These are phyloP conservation scores for Cynopterus sphinx DNA, from an alignment of 2,797 vertebrate species.

Conservation along the genomic window DNA sequence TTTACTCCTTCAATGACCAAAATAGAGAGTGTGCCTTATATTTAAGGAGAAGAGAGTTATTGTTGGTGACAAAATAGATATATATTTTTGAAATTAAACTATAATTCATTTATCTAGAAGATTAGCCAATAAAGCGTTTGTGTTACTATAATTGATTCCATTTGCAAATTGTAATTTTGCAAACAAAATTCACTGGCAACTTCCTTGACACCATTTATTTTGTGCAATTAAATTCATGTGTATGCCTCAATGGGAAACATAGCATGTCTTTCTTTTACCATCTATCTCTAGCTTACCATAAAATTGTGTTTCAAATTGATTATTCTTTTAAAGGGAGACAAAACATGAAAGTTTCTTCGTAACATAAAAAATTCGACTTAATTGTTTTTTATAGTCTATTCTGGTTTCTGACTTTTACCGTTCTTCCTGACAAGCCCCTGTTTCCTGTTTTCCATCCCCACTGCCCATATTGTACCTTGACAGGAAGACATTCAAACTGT, in stretches of 20 bases:
- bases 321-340: conserved; percentile 43
- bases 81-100: conserved; percentile 58
- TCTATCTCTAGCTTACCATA: conserved; percentile 14
- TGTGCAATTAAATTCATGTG: conserved; percentile 27
- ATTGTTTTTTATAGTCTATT: conserved; percentile 61
- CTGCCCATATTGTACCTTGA: not conserved
- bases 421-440: conserved; percentile 50
- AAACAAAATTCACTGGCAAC: conserved; percentile 30
- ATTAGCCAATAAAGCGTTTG: conserved; percentile 75
- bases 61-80: not conserved
- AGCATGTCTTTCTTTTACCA: not conserved
- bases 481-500: conserved; percentile 41
- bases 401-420: conserved; percentile 49
- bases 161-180: conserved; percentile 50
- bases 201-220: conserved; percentile 17
- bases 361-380: conserved; percentile 36
- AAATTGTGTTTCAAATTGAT: conserved; percentile 45
- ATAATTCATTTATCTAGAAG: conserved; percentile 72
- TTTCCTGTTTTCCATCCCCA: not conserved
- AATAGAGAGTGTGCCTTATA: not conserved
- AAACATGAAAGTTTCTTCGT: conserved; percentile 45
- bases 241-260: not conserved
- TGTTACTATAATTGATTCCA: conserved; percentile 76
- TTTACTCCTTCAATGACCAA: conserved; percentile 23
- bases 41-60: not conserved